Conservation (phyloP, 2,113 vertebrate genomes). For the Sebastes fasciatus region DNA sequence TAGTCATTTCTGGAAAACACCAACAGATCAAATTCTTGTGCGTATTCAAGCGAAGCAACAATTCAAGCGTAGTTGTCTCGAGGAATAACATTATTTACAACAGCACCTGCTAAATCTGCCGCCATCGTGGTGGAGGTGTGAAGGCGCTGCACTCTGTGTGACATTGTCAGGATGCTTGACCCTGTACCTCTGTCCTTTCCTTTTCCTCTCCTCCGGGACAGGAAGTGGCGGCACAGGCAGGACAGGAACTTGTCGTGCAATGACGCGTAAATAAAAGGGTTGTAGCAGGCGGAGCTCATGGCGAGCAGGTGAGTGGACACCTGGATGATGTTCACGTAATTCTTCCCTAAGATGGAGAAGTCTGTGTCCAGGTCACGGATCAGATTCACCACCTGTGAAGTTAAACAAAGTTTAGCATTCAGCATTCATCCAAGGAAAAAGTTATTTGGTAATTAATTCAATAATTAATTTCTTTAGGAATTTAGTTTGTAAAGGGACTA, state of each 20-base stretch:
- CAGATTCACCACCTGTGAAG: conserved; percentile 81
- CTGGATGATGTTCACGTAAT: conserved; percentile 83
- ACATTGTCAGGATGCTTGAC: conserved; percentile 60
- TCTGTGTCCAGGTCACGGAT: conserved; percentile 82
- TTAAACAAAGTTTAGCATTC: background rate
- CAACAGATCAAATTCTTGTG: background rate
- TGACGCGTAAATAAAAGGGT: conserved; percentile 86
- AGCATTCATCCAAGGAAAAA: background rate
- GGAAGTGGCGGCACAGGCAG: conserved; percentile 62
- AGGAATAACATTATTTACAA: background rate
- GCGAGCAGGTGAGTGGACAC: conserved; percentile 83
- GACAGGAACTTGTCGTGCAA: conserved; percentile 80
- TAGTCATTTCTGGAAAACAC: background rate
- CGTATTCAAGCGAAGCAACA: background rate
- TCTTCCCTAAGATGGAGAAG: conserved; percentile 81
- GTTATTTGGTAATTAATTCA: background rate
- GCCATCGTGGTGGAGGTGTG: conserved; percentile 46
- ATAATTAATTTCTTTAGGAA: background rate
- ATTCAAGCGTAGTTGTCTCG: conserved; percentile 49
- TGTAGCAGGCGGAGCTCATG: conserved; percentile 86
- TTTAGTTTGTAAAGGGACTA: background rate
- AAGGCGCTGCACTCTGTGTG: conserved; percentile 39
- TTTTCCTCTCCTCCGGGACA: conserved; percentile 30
- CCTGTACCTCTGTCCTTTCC: conserved; percentile 37
- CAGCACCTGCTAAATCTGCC: conserved; percentile 46